A percentile compares a stretch with the other conserved stretches of the same genome.
Evolutionary conservation across 2,888 invertebrate species (phyloP).

Genomic region (Philonicus albiceps): DNA sequence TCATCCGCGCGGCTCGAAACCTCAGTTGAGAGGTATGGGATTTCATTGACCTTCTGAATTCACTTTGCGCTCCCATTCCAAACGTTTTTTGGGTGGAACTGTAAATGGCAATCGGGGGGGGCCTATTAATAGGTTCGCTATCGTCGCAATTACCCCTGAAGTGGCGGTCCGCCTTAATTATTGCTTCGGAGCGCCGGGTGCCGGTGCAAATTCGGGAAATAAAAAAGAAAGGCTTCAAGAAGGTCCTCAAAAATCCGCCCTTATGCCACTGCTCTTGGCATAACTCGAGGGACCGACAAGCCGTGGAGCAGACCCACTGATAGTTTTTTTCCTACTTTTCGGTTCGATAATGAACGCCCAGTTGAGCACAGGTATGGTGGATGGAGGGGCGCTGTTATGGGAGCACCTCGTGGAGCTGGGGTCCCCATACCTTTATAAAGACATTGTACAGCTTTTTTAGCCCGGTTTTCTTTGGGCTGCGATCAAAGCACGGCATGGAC

Average conservation of each 20-base stretch:
- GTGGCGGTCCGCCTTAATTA: constrained; percentile 17
- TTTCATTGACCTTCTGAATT: constrained; percentile 42
- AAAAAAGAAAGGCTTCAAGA: not conserved
- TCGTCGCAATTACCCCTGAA: constrained; percentile 20
- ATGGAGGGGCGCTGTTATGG: not conserved
- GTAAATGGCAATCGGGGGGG: constrained; percentile 26
- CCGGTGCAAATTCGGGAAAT: not conserved
- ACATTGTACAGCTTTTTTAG: constrained; percentile 28
- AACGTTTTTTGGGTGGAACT: not conserved
- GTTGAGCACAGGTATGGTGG: not conserved
- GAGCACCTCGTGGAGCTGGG: constrained; percentile 3
- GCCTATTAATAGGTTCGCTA: constrained; percentile 33
- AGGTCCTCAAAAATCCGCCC: not conserved
- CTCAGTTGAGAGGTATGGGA: not conserved
- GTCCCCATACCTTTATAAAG: constrained; percentile 31
- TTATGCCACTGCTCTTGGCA: not conserved
- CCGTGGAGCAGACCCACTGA: not conserved
- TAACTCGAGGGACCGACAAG: not conserved
- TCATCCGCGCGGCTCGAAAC: not conserved
- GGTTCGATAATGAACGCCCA: constrained; percentile 23
- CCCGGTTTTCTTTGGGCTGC: not conserved
- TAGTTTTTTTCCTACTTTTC: not conserved
- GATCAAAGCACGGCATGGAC: constrained; percentile 19
- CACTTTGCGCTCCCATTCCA: constrained; percentile 3
- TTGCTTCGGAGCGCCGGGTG: not conserved